Evolutionary conservation across 2,797 vertebrate genomes (phyloP), one percentile per base, ranked within the genome.

Genomic region (Acanthiza pusilla): DNA sequence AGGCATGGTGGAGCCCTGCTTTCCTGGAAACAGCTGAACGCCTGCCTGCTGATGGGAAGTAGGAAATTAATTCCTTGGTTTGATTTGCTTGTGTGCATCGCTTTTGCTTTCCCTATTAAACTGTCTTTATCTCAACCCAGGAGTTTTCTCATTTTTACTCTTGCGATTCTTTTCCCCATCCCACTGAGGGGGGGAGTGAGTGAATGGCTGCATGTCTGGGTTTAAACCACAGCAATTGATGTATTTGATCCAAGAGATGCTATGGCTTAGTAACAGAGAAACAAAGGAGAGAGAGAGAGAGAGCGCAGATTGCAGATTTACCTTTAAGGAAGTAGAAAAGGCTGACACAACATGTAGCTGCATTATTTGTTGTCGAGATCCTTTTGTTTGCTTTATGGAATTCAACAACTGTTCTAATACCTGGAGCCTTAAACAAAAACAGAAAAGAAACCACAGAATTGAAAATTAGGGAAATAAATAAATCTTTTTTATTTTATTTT

Each of bases 271-370:
- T 34, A 61, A 89, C 15, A 86, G 30, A 68, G 54, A 68, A 67
- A 63, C 11, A 73, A 83, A 85, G 18, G 40, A 63, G 61, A 81
- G 61, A 32, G 27, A 61, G 20, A 25, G 40, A 60, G 30, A 30
- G 57, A 55, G 7, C 62, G 5, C 20, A 81, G 13, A 82, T 95
- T 97, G 5, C 20, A 81, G 13, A 82, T 95, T 97, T 98, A 99
- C 99, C 98, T 99, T 98, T 42, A 99, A 97, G 78, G 98, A 98
- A 91, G 97, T 98, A 97, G 98, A 99, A 96, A 99, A 96, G 50
- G 99, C 98, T 83, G 98, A 98, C 68, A 99, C 94, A 75, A 98
- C 95, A 57, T 98, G 98, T 8, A 98, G 97, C 84, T 98, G 99
- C 45, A 99, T 96, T 13, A 97, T 97, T 96, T 99, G 98, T 72